A percentile compares a stretch with the other conserved stretches of the same genome.
Evolutionary conservation across 2,888 invertebrate species (phyloP).

Genomic region (Sicus ferrugineus): DNA sequence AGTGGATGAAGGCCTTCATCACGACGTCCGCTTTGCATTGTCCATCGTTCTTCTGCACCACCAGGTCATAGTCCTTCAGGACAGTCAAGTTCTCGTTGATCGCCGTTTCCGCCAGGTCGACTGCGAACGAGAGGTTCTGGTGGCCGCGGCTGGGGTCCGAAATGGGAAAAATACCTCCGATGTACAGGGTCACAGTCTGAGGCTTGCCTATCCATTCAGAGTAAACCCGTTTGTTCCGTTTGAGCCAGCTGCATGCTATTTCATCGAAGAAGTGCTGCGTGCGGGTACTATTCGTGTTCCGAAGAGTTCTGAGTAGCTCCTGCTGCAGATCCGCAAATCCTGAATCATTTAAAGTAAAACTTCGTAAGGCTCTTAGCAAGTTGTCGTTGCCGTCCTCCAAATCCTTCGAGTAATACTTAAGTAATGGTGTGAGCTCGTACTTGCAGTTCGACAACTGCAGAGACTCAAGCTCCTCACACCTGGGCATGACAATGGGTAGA

Average conservation of each 20-base stretch:
- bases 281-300: constrained; percentile 9
- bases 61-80: constrained; percentile 70
- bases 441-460: constrained; percentile 66
- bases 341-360: constrained; percentile 46
- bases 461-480: constrained; percentile 66
- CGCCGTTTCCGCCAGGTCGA: constrained; percentile 70
- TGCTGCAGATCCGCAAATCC: constrained; percentile 36
- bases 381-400: constrained; percentile 62
- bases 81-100: constrained; percentile 71
- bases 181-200: constrained; percentile 42
- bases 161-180: constrained; percentile 69
- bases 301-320: constrained; percentile 13
- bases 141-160: constrained; percentile 68
- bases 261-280: constrained; percentile 45
- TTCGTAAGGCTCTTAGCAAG: constrained; percentile 46
- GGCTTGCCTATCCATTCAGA: constrained; percentile 63
- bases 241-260: constrained; percentile 75
- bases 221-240: constrained; percentile 65
- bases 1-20: constrained; percentile 78
- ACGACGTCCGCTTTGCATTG: constrained; percentile 76
- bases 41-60: constrained; percentile 70
- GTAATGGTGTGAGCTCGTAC: constrained; percentile 74
- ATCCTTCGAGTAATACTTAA: constrained; percentile 73
- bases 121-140: constrained; percentile 68
- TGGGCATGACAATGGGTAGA: constrained; percentile 70